Conservation (phyloP, 2,113 vertebrate species). For the Planiliza haematocheilus region DNA sequence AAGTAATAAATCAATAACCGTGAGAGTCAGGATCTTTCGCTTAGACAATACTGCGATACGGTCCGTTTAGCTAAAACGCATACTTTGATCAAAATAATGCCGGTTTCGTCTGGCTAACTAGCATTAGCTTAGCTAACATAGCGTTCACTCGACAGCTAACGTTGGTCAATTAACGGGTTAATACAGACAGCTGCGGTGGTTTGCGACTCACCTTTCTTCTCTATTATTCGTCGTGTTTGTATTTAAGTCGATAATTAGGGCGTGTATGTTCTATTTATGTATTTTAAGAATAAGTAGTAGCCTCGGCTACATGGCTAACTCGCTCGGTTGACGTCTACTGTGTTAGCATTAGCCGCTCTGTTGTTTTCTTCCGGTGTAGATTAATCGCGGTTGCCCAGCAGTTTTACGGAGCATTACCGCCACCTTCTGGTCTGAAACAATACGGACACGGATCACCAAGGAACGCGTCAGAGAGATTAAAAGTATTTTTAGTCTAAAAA, state of each 20-base stretch:
- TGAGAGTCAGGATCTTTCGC: fast-evolving
- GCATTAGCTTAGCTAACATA: conserved; percentile 38
- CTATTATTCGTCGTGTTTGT: neutral
- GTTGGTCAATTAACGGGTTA: conserved; percentile 12
- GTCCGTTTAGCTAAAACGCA: neutral
- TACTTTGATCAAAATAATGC: neutral
- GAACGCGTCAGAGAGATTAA: no score
- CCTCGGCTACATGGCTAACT: conserved; percentile 55
- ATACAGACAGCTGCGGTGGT: neutral
- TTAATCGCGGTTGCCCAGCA: neutral
- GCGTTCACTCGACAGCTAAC: neutral
- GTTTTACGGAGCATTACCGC: neutral
- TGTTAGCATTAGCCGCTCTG: conserved; percentile 61
- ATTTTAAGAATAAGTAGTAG: neutral
- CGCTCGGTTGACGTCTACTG: conserved; percentile 2
- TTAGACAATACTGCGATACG: fast-evolving
- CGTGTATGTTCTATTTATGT: neutral
- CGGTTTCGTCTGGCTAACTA: conserved; percentile 18
- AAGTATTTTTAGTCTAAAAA: no score
- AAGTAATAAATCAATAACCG: fast-evolving
- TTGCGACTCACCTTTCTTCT: conserved; percentile 55
- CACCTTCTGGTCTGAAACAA: conserved; percentile 35
- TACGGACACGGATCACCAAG: no score
- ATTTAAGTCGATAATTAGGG: neutral
- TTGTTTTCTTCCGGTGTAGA: conserved; percentile 39